Conservation (phyloP, 2,113 vertebrate species). For the Verasper variegatus region DNA sequence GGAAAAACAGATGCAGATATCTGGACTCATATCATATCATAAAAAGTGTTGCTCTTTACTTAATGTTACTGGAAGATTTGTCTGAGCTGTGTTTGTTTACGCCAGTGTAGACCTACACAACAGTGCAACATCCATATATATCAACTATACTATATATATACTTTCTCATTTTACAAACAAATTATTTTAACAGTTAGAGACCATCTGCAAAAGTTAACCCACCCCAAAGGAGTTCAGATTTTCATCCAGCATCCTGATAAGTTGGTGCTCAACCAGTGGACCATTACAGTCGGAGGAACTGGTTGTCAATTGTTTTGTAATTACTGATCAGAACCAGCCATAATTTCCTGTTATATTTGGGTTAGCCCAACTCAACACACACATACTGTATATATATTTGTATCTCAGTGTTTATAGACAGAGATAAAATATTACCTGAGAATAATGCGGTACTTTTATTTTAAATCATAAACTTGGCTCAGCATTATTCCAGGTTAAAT, state of each 20-base stretch:
- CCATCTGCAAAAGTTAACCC: not conserved
- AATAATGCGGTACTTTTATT: not conserved
- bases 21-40: not conserved
- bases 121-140: not conserved
- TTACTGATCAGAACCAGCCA: constrained; percentile 2
- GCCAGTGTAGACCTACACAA: not conserved
- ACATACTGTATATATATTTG: not conserved
- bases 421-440: not conserved
- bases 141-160: too few species aligned
- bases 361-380: not conserved
- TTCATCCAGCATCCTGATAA: not conserved
- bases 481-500: not conserved
- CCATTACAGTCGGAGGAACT: not conserved
- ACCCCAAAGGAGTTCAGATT: not conserved
- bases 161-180: not conserved
- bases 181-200: not conserved
- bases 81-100: not conserved
- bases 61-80: not conserved
- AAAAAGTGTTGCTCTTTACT: not conserved
- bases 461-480: not conserved
- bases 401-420: too few species aligned
- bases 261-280: not conserved
- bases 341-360: constrained; percentile 33
- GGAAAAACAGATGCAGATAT: too few species aligned
- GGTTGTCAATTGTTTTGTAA: constrained; percentile 5